Evolutionary conservation across 2,797 vertebrate species (phyloP).

Genomic region (Pelochelys cantorii): DNA sequence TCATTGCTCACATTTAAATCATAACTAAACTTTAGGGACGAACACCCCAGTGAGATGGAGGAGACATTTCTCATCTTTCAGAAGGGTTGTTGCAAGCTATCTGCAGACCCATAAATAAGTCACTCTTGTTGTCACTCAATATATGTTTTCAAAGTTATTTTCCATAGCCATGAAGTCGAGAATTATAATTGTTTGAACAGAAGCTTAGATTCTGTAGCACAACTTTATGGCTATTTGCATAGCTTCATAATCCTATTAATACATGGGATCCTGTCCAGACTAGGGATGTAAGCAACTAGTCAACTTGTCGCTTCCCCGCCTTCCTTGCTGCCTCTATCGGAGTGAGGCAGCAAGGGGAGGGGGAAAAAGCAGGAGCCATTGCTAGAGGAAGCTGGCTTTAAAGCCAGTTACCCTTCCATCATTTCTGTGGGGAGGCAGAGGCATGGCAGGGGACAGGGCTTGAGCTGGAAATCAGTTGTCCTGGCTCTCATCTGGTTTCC

Average conservation of each 20-base stretch:
- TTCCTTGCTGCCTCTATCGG: no score
- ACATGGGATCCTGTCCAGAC: not conserved
- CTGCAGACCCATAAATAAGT: not conserved
- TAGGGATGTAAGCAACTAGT: no score
- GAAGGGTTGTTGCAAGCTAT: not conserved
- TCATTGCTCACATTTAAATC: not conserved
- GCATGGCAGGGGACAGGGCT: no score
- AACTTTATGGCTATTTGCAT: not conserved
- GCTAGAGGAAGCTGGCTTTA: no score
- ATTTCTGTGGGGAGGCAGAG: no score
- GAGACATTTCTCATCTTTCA: not conserved
- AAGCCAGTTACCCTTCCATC: no score
- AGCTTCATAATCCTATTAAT: not conserved
- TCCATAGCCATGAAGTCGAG: not conserved
- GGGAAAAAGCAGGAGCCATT: no score
- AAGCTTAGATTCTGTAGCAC: not conserved
- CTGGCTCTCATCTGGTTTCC: no score
- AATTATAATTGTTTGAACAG: not conserved
- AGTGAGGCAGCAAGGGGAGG: no score
- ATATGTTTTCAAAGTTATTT: fast-evolving
- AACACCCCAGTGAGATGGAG: not conserved
- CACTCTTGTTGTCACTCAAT: not conserved
- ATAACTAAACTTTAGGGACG: not conserved
- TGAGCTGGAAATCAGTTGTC: no score
- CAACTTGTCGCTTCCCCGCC: no score